Conservation (phyloP, 2,113 vertebrate species). For the Pao palembangensis region DNA sequence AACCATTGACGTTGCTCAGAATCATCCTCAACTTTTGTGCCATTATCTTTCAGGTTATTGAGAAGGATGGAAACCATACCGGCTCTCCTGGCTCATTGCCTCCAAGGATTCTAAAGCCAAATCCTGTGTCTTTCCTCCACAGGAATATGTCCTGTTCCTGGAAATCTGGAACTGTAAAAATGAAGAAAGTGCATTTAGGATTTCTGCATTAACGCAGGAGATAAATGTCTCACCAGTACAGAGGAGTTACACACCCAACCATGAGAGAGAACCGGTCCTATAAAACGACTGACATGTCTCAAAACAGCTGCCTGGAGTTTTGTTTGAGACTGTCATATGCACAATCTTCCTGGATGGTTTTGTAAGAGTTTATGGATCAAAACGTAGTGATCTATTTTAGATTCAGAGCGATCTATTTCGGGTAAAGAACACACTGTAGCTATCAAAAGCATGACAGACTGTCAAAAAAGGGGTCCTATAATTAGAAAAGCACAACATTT, state of each 20-base stretch:
- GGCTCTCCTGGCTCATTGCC: constrained; percentile 99
- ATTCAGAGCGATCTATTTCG: constrained; percentile 9
- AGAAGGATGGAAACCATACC: constrained; percentile 54
- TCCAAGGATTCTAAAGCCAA: constrained; percentile 98
- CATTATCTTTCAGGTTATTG: neutral
- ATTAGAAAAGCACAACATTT: constrained; percentile 30
- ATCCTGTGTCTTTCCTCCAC: constrained; percentile 98
- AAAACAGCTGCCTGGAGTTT: constrained; percentile 13
- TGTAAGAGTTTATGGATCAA: constrained; percentile 14
- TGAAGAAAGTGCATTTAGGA: constrained; percentile 29
- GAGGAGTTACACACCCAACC: neutral
- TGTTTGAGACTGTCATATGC: constrained; percentile 1
- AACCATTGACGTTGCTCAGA: neutral
- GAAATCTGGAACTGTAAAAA: constrained; percentile 92
- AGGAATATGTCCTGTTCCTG: constrained; percentile 99
- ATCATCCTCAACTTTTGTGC: neutral
- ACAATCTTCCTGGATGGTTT: constrained; percentile 21
- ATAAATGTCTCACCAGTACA: neutral
- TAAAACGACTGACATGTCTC: neutral
- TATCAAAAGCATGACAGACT: constrained; percentile 19
- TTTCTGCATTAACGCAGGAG: neutral
- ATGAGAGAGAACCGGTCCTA: neutral
- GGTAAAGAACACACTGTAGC: constrained; percentile 17
- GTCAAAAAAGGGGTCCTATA: constrained; percentile 18
- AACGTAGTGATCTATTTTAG: constrained; percentile 50